Conservation (phyloP, 2,888 invertebrate species). For the Epirrhoe alternata region DNA sequence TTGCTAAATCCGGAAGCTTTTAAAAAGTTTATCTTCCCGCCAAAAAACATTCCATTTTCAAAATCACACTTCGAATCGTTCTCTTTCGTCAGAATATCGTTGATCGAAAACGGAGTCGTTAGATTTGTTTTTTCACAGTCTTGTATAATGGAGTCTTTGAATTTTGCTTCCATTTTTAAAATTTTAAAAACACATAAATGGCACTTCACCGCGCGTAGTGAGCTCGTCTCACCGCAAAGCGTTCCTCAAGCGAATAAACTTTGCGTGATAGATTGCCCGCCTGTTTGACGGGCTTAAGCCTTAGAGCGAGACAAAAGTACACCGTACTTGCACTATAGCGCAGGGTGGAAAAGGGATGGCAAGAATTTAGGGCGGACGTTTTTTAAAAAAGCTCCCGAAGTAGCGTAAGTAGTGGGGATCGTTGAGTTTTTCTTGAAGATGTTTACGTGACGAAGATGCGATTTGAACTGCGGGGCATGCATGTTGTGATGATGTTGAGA, state of each 20-base stretch:
- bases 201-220: conserved; percentile 63
- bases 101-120: conserved; percentile 89
- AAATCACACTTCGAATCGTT: conserved; percentile 76
- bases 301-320: conserved; percentile 68
- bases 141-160: conserved; percentile 65
- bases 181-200: conserved; percentile 58
- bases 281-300: conserved; percentile 76
- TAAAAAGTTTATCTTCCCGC: conserved; percentile 72
- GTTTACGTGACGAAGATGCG: conserved; percentile 77
- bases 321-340: conserved; percentile 18
- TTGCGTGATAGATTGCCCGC: conserved; percentile 80
- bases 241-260: conserved; percentile 83
- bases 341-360: conserved; percentile 57
- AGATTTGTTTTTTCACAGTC: conserved; percentile 77
- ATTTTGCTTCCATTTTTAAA: conserved; percentile 75
- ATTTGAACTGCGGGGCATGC: conserved; percentile 76
- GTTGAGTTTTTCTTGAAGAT: conserved; percentile 84
- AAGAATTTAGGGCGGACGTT: conserved; percentile 67
- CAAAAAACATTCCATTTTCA: conserved; percentile 77
- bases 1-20: conserved; percentile 61
- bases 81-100: conserved; percentile 88
- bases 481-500: conserved; percentile 51
- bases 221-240: conserved; percentile 79
- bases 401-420: conserved; percentile 84
- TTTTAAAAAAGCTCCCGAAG: conserved; percentile 80